Percentiles rank a stretch among this genome's conserved stretches.
phyloP scores from a whole-genome alignment of 1,140 invertebrate genomes.

The Saxidomus purpurata region DNA sequence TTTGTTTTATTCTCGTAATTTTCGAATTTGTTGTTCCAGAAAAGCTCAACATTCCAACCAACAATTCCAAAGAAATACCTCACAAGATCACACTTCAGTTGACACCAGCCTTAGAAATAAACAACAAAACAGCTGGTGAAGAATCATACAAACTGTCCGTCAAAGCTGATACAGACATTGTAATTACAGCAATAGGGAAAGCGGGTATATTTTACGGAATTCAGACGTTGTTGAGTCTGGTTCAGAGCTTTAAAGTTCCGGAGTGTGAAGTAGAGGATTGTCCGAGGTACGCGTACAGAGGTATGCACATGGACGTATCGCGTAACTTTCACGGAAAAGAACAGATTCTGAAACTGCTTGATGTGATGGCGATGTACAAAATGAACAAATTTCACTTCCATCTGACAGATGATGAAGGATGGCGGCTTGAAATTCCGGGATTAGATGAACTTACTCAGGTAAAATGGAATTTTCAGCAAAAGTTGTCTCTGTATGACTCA shows the following conservation, averaged over 20 bases:
- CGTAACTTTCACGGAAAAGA: constrained; percentile 81
- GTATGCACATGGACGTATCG: constrained; percentile 83
- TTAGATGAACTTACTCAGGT: constrained; percentile 83
- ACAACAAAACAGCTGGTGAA: neutral
- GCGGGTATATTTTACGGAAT: constrained; percentile 80
- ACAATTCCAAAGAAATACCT: constrained; percentile 35
- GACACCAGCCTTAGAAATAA: constrained; percentile 42
- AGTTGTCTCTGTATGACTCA: too few relatives aligned
- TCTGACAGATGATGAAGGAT: constrained; percentile 84
- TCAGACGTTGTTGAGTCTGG: constrained; percentile 76
- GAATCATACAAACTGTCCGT: constrained; percentile 74
- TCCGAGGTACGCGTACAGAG: constrained; percentile 81
- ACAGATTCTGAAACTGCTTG: constrained; percentile 76
- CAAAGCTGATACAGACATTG: constrained; percentile 45
- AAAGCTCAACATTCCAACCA: constrained; percentile 9
- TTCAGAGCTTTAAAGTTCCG: constrained; percentile 62
- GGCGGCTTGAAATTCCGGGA: constrained; percentile 82
- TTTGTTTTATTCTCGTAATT: too few relatives aligned
- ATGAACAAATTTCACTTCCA: constrained; percentile 84
- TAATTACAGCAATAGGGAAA: constrained; percentile 63
- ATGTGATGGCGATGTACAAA: constrained; percentile 83
- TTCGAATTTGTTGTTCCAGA: constrained; percentile 49
- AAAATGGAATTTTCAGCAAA: too few relatives aligned
- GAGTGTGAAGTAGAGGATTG: constrained; percentile 70
- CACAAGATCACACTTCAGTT: constrained; percentile 24